A percentile compares a stretch with the other conserved stretches of the same genome.
Conservation (phyloP, 1,140 invertebrate species). For the Trichonephila clavata region DNA sequence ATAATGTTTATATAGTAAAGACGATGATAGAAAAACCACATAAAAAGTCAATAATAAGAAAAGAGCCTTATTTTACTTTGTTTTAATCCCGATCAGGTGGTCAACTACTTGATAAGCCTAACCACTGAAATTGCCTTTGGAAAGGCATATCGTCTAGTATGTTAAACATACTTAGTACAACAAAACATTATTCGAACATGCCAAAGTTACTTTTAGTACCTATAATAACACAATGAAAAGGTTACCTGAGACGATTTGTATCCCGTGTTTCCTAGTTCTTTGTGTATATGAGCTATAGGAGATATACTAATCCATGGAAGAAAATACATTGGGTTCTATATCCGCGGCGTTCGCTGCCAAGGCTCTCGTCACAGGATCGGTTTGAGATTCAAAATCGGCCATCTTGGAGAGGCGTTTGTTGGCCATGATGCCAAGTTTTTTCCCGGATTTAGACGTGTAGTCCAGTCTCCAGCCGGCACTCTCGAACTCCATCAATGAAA, state of each 20-base stretch:
- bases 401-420: conserved; percentile 69
- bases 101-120: too few species aligned
- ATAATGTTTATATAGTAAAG: too few species aligned
- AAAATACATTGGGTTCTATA: conserved; percentile 77
- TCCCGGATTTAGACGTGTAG: conserved; percentile 64
- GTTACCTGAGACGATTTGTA: conserved; percentile 67
- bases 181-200: too few species aligned
- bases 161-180: too few species aligned
- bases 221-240: neutral
- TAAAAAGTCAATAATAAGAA: too few species aligned
- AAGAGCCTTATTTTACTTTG: too few species aligned
- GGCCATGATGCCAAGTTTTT: conserved; percentile 63
- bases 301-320: conserved; percentile 77
- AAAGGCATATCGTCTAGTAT: too few species aligned
- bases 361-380: conserved; percentile 77
- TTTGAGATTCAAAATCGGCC: conserved; percentile 78
- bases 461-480: conserved; percentile 68
- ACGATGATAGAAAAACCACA: too few species aligned
- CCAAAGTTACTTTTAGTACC: too few species aligned
- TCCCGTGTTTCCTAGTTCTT: conserved; percentile 70
- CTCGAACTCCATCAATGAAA: conserved; percentile 71
- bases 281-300: conserved; percentile 78
- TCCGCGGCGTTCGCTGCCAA: conserved; percentile 78
- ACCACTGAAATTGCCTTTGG: too few species aligned
- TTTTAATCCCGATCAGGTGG: too few species aligned